phyloP scores from a whole-genome alignment of 1,140 invertebrate genomes.

The Teleogryllus occipitalis region DNA sequence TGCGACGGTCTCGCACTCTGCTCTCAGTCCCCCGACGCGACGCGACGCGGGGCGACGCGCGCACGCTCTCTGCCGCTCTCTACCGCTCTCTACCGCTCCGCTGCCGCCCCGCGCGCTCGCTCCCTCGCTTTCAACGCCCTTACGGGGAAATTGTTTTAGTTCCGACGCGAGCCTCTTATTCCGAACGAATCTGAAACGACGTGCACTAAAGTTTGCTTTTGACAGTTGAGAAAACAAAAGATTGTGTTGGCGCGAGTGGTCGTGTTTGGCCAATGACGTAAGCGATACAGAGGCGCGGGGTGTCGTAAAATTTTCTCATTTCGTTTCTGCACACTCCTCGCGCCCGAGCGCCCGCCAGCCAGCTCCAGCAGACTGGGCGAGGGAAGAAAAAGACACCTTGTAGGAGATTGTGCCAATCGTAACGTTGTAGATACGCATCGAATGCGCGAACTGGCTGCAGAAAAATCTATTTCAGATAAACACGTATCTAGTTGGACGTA shows the following conservation, averaged over 20 bases:
- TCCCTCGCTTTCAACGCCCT: neutral
- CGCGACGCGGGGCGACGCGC: too few relatives aligned
- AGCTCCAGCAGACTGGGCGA: neutral
- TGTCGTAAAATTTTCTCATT: neutral
- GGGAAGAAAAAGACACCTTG: neutral
- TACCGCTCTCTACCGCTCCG: neutral
- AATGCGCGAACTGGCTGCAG: too few relatives aligned
- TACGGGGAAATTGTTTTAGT: neutral
- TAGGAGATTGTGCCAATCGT: neutral
- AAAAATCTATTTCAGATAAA: too few relatives aligned
- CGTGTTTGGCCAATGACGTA: neutral
- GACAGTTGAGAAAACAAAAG: neutral
- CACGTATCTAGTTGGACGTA: too few relatives aligned
- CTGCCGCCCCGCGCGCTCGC: too few relatives aligned
- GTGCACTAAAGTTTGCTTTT: constrained; percentile 4
- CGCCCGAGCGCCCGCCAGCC: neutral
- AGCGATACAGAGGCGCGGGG: neutral
- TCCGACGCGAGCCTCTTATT: neutral
- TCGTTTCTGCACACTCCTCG: neutral
- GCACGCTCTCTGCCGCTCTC: too few relatives aligned
- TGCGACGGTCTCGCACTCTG: neutral
- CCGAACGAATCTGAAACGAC: neutral
- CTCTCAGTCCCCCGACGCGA: neutral
- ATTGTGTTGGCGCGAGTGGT: neutral
- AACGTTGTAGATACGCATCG: neutral